Base-by-base conservation (phyloP, 2,113 vertebrate species). In the Naja naja region DNA sequence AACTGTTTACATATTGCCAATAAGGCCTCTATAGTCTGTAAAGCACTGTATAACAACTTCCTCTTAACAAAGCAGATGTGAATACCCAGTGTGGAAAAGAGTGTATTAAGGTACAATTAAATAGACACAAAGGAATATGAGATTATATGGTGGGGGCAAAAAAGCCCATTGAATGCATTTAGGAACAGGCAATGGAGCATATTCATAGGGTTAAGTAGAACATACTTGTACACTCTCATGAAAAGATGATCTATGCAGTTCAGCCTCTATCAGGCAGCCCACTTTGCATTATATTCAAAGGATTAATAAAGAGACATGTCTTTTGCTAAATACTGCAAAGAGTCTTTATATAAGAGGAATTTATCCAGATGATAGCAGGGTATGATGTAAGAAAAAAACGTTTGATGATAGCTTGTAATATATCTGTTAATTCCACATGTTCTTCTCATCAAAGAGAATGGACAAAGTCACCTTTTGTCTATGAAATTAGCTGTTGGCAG, bases 101-200 rank as follows among this genome's bases (percentile, higher is more conserved):
- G 34, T 7, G 64, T 69, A 92, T 96, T 5, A 0, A 93, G 86
- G 92, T 94, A 88, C 3, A 92, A 39, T 94, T 96, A 94, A 91
- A 11, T 30, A 95, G 81, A 55, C 22, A 86, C 1, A 91, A 92
- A 94, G 88, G 0, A 43, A 94, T 94, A 47, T 27, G 9, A 81
- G 39, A 95, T 93, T 85, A 92, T 1, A 0, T 34, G 88, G 87
- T 12, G 74, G 94, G 11, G 11, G 11, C 2, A 93, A 91, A 43
- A 3, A 64, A 95, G 64, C 43, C 47, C 74, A 94, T 94, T 94
- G 14, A 92, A 34, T 1, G 12, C 92, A 14, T 43, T 64, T 92
- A 49, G 45, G 81, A 81, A 23, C 87, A 90, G 58, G 92, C 16
- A 93, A 85, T 1, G 64, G 93, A 27, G 0, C n/a, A 69, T 85